A percentile compares a stretch with the other conserved stretches of the same genome.
Evolutionary conservation across 2,888 invertebrate genomes (phyloP).

Genomic region (Dolichopus griseipennis): DNA sequence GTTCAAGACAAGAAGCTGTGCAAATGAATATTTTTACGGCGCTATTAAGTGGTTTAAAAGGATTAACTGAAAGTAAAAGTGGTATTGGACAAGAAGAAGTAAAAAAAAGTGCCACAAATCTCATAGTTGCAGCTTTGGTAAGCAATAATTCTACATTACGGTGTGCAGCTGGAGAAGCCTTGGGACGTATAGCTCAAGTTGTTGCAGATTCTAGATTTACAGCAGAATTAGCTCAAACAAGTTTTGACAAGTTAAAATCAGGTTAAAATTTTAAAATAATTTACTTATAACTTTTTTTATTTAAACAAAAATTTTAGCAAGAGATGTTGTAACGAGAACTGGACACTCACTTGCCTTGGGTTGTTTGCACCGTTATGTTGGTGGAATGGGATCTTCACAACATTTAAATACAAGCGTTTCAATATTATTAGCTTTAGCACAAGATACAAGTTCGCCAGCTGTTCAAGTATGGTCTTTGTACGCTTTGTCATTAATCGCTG

Average conservation of each 20-base stretch:
- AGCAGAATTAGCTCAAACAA: constrained; percentile 79
- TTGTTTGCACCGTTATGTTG: constrained; percentile 89
- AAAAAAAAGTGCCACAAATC: constrained; percentile 69
- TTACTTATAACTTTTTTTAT: not conserved
- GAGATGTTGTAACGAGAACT: constrained; percentile 79
- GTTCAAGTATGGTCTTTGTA: constrained; percentile 99
- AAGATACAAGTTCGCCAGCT: constrained; percentile 85
- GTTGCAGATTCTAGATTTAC: constrained; percentile 79
- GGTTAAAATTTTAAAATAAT: not conserved
- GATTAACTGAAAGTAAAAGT: constrained; percentile 77
- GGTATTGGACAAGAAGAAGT: constrained; percentile 83
- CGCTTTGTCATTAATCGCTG: constrained; percentile 88
- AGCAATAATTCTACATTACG: constrained; percentile 71
- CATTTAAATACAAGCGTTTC: constrained; percentile 90
- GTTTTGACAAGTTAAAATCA: constrained; percentile 78
- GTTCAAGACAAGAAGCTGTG: constrained; percentile 84
- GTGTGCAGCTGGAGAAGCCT: constrained; percentile 90
- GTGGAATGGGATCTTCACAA: constrained; percentile 92
- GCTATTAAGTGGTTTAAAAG: constrained; percentile 77
- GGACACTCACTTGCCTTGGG: constrained; percentile 90
- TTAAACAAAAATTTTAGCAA: constrained; percentile 42
- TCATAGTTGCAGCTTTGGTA: constrained; percentile 71
- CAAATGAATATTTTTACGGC: constrained; percentile 97
- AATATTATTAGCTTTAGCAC: constrained; percentile 85
- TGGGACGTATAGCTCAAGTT: constrained; percentile 87